Conservation (phyloP, 2,888 invertebrate genomes). For the Saturnia japonica region DNA sequence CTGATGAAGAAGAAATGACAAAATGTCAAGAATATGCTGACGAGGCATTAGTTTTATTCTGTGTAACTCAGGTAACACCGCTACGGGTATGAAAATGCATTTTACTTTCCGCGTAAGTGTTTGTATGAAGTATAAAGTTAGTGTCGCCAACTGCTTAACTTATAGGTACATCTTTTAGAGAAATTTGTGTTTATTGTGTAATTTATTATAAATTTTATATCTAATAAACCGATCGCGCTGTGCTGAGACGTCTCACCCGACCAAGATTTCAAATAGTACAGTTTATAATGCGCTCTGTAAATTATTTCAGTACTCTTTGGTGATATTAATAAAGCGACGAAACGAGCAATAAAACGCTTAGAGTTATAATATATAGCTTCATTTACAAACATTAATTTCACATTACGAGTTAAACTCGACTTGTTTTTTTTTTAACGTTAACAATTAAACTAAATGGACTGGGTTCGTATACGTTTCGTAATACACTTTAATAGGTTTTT, state of each 20-base stretch:
- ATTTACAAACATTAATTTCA: constrained; percentile 2
- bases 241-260: background rate
- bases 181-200: too few species aligned
- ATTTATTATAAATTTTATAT: background rate
- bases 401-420: background rate
- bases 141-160: too few species aligned
- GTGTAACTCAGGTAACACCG: too few species aligned
- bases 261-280: background rate
- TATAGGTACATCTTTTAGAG: too few species aligned
- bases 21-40: too few species aligned
- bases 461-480: background rate
- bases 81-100: too few species aligned
- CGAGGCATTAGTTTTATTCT: too few species aligned
- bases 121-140: too few species aligned
- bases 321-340: constrained; percentile 13
- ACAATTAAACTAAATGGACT: constrained; percentile 5
- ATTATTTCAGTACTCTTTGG: background rate
- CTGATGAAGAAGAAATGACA: too few species aligned
- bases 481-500: constrained; percentile 2
- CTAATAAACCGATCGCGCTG: background rate
- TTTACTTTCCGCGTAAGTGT: too few species aligned
- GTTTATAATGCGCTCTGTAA: background rate
- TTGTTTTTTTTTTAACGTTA: constrained; percentile 1
- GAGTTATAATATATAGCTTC: background rate
- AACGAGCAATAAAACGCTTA: constrained; percentile 13